phyloP scores from a whole-genome alignment of 2,888 invertebrate genomes.

The Trichogramma evanescens region DNA sequence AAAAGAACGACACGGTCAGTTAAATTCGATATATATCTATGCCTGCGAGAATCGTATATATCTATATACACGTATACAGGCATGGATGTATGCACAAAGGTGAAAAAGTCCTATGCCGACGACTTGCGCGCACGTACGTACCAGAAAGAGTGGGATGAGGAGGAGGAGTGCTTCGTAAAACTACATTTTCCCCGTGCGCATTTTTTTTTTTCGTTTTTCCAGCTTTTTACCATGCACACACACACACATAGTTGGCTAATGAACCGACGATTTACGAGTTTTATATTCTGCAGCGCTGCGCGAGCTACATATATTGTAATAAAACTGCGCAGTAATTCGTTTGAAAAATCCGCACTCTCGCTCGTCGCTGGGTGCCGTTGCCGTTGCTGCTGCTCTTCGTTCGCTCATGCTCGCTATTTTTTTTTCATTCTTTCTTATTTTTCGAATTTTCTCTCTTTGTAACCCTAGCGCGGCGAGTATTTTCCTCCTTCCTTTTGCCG shows the following conservation, averaged over 20 bases:
- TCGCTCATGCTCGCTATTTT: background rate
- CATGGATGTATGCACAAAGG: too few species aligned
- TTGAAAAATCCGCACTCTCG: too few species aligned
- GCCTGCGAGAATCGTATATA: too few species aligned
- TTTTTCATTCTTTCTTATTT: background rate
- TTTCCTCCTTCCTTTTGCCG: too few species aligned
- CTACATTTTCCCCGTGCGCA: background rate
- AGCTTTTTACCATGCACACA: background rate
- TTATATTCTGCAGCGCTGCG: conserved; percentile 22
- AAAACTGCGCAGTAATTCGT: background rate
- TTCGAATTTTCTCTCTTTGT: background rate
- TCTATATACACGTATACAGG: too few species aligned
- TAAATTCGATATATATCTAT: conserved; percentile 33
- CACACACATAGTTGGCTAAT: conserved; percentile 25
- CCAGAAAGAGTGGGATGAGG: too few species aligned
- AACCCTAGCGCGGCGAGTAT: too few species aligned
- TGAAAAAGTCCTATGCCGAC: too few species aligned
- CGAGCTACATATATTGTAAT: background rate
- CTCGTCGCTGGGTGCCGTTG: background rate
- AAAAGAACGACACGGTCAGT: conserved; percentile 29
- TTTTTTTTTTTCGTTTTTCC: background rate
- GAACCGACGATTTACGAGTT: conserved; percentile 38
- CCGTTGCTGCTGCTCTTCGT: background rate
- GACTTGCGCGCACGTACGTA: too few species aligned
- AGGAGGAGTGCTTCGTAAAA: too few species aligned